Evolutionary conservation across 2,113 vertebrate genomes (phyloP), one percentile per base, ranked within the genome.

Genomic region (Eurystomus gularis): DNA sequence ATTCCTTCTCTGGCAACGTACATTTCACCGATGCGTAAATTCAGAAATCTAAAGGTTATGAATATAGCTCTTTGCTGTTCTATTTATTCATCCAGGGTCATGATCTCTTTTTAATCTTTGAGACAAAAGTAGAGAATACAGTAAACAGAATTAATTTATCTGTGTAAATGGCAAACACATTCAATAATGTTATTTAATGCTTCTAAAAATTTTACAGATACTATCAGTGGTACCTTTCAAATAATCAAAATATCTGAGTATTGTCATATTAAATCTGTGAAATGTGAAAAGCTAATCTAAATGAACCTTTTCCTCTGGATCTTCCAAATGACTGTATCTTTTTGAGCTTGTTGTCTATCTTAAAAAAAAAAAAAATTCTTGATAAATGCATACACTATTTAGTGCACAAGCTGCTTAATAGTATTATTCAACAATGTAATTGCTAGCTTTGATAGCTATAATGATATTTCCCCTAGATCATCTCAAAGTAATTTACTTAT

Each of bases 31-130:
- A 90, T 87, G 86, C 15, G 0, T 93, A 82, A 91, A 88, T 76
- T 80, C 82, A 90, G 51, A n/a, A 44, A 81, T 94, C 48, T 86
- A 94, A 96, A 95, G 48, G 85, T 84, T 94, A 81, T 83, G 85
- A 83, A 73, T 91, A 80, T 42, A 86, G 52, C 28, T 80, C 48
- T 94, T 82, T 60, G 33, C 62, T 82, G 75, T 71, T 49, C 82
- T 95, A 23, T 93, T 96, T 94, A 82, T 93, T 96, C 60, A 88
- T 79, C n/a, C 35, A 65, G 31, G 39, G 71, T 95, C 77, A 82
- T 2, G 57, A 62, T 85, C 24, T 46, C 42, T 93, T 84, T 77
- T 64, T 91, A 80, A 57, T 72, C 82, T 89, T 77, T 35, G 60
- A 89, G 83, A 72, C 7, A 92, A 73, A 95, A 93, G 88, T 3